Base-by-base conservation (phyloP, 2,888 invertebrate species). In the Pterostichus niger region DNA sequence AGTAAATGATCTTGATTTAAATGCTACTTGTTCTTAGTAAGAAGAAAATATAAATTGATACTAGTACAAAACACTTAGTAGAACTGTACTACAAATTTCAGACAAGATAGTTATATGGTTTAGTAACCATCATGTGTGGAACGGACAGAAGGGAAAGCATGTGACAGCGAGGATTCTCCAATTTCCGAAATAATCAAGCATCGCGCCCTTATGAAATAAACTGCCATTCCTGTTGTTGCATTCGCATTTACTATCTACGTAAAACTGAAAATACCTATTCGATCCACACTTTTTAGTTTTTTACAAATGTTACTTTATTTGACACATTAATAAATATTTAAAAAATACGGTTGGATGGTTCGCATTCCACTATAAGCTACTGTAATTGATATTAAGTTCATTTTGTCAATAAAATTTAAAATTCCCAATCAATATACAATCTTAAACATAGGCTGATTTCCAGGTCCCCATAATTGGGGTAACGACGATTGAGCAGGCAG, bases 171-270 rank as follows among this genome's bases (percentile, higher is more conserved):
- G 85, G 86, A 86, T 86, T 86, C 86, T 86, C 85, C 86, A 86
- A 87, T 87, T 87, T 87, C 86, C 86, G 86, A 86, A 82, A 84
- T 86, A 86, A 86, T 86, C 86, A 87, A 85, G 71, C 24, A n/a
- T n/a, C n/a, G 24, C 1, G 24, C 71, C 68, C 54, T 71, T 68
- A 71, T 80, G 71, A 80, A 80, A 68, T 68, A 80, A 80, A 80
- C 68, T 80, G 71, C 77, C 40, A 59, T 64, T 80, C 33, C 40
- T 68, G 17, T 56, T 13, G 17, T 17, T 40, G 9, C 40, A 40
- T 5, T 40, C 40, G 40, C 6, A 40, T 9, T 6, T 40, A 5
- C 40, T 40, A 9, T 40, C 40, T 40, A 3, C 40, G 9, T 40
- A 40, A 40, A 40, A 40, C 2, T 40, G 40, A 9, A 3, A 1